A percentile compares a stretch with the other conserved stretches of the same genome.
Conservation (phyloP, 2,888 invertebrate genomes). For the Neocrepidodera transversa region DNA sequence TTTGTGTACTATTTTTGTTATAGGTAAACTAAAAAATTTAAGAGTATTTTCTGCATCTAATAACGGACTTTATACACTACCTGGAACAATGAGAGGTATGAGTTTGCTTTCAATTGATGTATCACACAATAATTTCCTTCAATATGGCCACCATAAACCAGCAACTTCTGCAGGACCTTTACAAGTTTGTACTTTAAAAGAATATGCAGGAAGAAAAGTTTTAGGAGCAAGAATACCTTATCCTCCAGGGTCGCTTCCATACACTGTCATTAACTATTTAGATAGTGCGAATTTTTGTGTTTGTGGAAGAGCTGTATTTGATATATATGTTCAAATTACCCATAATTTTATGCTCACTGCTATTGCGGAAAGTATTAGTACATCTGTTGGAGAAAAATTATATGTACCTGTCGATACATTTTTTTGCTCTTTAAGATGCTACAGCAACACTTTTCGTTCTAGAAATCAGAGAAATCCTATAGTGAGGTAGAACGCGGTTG, state of each 20-base stretch:
- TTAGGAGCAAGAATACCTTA: conserved; percentile 65
- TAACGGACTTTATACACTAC: conserved; percentile 65
- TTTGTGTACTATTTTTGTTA: too few relatives aligned
- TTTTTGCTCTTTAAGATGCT: conserved; percentile 68
- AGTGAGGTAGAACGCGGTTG: conserved; percentile 62
- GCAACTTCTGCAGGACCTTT: conserved; percentile 49
- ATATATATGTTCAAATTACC: conserved; percentile 50
- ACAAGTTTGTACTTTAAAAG: conserved; percentile 63
- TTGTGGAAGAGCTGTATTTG: conserved; percentile 64
- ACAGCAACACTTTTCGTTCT: conserved; percentile 47
- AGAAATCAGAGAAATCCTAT: conserved; percentile 55
- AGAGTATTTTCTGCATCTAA: conserved; percentile 65
- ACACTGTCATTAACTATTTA: conserved; percentile 66
- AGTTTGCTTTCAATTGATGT: conserved; percentile 66
- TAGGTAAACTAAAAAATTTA: conserved; percentile 61
- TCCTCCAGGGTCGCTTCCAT: conserved; percentile 66
- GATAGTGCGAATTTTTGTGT: conserved; percentile 69
- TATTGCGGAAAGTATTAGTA: conserved; percentile 58
- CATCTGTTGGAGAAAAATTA: conserved; percentile 54
- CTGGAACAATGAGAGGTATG: conserved; percentile 68
- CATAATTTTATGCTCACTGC: conserved; percentile 59
- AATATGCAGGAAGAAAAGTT: conserved; percentile 64
- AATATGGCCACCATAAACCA: conserved; percentile 34
- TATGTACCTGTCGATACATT: conserved; percentile 66
- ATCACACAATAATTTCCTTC: conserved; percentile 65